phyloP scores from a whole-genome alignment of 2,113 vertebrate genomes.

The Pitta sordida region DNA sequence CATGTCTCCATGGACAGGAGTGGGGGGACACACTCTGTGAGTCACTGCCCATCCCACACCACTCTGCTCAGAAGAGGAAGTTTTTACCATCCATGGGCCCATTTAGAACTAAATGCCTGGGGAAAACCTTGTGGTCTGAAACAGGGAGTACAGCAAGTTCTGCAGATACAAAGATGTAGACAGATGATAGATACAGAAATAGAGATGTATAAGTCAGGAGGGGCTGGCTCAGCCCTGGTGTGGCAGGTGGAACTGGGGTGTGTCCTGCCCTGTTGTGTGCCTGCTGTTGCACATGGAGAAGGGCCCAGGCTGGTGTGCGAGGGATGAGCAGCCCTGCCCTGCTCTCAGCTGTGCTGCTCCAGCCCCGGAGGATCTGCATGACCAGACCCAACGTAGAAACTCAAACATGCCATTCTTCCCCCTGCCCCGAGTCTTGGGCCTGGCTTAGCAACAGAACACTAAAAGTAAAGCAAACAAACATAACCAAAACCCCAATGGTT shows the following conservation, averaged over 20 bases:
- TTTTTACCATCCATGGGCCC: not conserved
- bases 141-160: not conserved
- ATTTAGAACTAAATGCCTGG: not conserved
- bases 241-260: not conserved
- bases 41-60: not conserved
- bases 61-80: not conserved
- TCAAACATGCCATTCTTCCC: not conserved
- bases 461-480: not conserved
- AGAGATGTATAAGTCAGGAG: not conserved
- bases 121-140: not conserved
- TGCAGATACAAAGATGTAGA: not conserved
- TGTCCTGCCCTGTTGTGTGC: not conserved
- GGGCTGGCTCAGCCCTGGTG: not conserved
- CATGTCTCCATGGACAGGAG: accelerated
- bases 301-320: not conserved
- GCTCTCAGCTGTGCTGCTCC: not conserved
- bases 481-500: not conserved
- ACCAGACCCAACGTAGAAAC: not conserved
- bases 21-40: not conserved
- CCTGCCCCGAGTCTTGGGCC: not conserved
- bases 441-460: not conserved
- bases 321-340: not conserved
- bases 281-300: not conserved
- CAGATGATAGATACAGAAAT: not conserved
- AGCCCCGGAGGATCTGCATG: not conserved